These are phyloP conservation scores for Acronicta alni DNA, from an alignment of 2,888 invertebrate species.

Conservation along the genomic window DNA sequence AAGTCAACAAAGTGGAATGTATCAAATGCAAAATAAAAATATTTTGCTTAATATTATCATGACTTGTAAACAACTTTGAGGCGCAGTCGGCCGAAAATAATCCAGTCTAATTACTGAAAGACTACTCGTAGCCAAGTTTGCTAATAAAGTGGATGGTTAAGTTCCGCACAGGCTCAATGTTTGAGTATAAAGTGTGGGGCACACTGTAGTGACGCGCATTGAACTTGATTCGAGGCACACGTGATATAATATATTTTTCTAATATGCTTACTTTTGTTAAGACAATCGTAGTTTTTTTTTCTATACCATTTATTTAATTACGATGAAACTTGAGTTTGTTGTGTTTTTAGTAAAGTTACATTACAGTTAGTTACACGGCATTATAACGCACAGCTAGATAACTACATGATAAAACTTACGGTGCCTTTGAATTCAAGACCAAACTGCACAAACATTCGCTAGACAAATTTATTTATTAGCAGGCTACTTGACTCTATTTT, in stretches of 20 bases:
- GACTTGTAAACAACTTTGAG: slow-evolving; percentile 68
- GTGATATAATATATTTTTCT: background rate
- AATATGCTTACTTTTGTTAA: no score
- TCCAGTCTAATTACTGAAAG: slow-evolving; percentile 85
- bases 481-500: no score
- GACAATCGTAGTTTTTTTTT: no score
- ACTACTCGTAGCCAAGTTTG: slow-evolving; percentile 83
- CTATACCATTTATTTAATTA: no score
- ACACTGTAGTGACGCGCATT: slow-evolving; percentile 33
- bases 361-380: no score
- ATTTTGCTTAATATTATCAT: slow-evolving; percentile 50
- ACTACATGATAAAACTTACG: no score
- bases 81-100: slow-evolving; percentile 82
- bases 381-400: no score
- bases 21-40: slow-evolving; percentile 50
- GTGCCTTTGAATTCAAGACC: no score
- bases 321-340: no score
- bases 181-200: slow-evolving; percentile 57
- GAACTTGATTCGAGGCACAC: background rate
- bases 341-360: no score
- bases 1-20: slow-evolving; percentile 25
- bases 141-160: slow-evolving; percentile 86
- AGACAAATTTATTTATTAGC: no score
- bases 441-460: no score
- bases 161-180: slow-evolving; percentile 69